These are phyloP conservation scores for Apteryx owenii DNA, from an alignment of 2,113 vertebrate genomes.

Conservation along the genomic window DNA sequence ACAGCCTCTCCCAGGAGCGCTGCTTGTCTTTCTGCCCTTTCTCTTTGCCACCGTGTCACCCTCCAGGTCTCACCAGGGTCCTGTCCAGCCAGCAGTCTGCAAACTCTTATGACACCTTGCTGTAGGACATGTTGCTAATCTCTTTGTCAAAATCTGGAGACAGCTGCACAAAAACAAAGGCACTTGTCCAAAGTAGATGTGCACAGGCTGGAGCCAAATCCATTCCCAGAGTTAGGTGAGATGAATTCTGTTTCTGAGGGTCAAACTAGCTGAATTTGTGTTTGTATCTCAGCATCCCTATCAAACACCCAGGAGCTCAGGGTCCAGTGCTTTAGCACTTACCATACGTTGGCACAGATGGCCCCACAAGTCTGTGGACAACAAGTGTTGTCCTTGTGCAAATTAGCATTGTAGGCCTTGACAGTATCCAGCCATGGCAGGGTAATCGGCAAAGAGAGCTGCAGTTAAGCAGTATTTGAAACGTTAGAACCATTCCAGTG, in stretches of 20 bases:
- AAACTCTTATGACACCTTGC: neutral
- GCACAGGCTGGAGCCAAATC: neutral
- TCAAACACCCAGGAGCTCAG: rapidly evolving
- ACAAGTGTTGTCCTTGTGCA: neutral
- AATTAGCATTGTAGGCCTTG: neutral
- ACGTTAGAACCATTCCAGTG: slow-evolving; percentile 12
- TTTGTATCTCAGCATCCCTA: neutral
- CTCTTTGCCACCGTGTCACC: neutral
- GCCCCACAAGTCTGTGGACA: neutral
- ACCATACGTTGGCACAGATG: neutral
- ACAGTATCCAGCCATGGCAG: neutral
- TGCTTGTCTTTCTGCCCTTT: neutral
- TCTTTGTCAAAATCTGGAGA: neutral
- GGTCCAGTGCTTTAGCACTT: neutral
- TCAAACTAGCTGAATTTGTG: neutral
- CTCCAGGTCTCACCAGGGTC: neutral
- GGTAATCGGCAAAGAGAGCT: slow-evolving; percentile 2
- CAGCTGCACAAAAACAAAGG: neutral
- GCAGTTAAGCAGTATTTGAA: slow-evolving; percentile 30
- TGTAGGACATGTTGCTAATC: neutral
- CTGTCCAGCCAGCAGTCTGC: neutral
- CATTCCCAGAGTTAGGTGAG: neutral
- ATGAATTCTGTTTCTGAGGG: neutral
- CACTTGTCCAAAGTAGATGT: neutral
- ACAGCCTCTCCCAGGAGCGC: neutral